Base-by-base conservation (phyloP, 2,888 invertebrate genomes). In the Mactromeris polynyma region DNA sequence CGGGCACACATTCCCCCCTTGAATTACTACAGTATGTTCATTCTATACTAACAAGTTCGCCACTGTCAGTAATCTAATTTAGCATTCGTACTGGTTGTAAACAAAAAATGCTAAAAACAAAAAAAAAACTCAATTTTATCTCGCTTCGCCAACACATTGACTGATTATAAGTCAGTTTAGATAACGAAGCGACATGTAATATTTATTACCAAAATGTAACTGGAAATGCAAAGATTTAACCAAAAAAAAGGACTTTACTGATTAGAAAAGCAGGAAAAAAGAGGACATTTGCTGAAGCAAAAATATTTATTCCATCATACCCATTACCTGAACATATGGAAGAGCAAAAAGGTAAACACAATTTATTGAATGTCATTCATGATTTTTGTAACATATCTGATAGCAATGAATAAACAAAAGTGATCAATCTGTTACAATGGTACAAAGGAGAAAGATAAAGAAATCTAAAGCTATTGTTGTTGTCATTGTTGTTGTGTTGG, bases 321-420 rank as follows among this genome's bases (percentile, higher is more conserved):
- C n/a, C 58, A 64, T 64, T 64, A 64, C 58, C 58, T 26, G 26
- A 64, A 26, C 58, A 64, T 64, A 64, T 64, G 58, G 58, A 26
- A 64, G 26, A 26, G 26, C n/a, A 64, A 64, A 26, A 64, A 26
- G 46, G 58, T 64, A 6, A 64, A 21, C 2, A 64, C 58, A 64
- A 64, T 64, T 64, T 64, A n/a, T 64, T 64, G 26, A 64, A 64
- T n/a, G 58, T 64, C 58, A 64, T n/a, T 64, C n/a, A 64, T 11
- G 11, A 64, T 64, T 64, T 64, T 64, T 64, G 58, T 26, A n/a
- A 9, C 7, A 26, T 64, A 21, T 46, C 46, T 46, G 46, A 64
- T 64, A 26, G 26, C 26, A 26, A 26, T 26, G 3, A 58, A 21
- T 64, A 0, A 26, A 64, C 26, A 26, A 58, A n/a, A 21, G 1